These are phyloP conservation scores for Neodiprion lecontei DNA, from an alignment of 1,140 invertebrate species.

Conservation along the genomic window DNA sequence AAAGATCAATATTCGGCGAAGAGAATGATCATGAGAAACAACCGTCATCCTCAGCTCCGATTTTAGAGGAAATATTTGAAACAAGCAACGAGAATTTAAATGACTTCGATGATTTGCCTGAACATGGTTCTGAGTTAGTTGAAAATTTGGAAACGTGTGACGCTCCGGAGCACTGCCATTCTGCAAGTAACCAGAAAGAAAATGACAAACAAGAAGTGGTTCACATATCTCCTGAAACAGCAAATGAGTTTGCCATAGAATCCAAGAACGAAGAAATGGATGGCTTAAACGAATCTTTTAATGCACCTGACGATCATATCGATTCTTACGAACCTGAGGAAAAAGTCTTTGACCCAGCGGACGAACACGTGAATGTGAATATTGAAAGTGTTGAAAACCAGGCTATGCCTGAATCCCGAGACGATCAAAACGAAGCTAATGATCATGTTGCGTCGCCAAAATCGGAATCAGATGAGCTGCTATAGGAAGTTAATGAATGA, in stretches of 20 bases:
- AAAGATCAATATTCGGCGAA: constrained; percentile 4
- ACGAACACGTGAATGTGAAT: not conserved
- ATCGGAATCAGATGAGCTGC: not conserved
- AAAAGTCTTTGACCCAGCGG: not conserved
- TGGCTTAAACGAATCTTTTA: not conserved
- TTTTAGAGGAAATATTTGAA: not conserved
- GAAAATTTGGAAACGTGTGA: not conserved
- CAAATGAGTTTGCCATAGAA: not conserved
- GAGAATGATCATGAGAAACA: not conserved
- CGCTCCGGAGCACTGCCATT: not conserved
- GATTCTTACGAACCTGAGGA: constrained; percentile 4
- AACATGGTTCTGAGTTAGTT: not conserved
- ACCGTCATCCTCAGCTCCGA: not conserved
- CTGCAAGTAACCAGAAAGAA: not conserved
- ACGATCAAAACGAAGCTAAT: not conserved
- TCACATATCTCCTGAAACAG: not conserved
- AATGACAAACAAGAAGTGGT: not conserved
- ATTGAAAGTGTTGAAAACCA: constrained; percentile 8
- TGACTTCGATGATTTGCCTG: constrained; percentile 1
- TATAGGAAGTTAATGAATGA: too few species aligned
- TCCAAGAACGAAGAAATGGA: not conserved
- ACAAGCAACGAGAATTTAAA: constrained; percentile 8
- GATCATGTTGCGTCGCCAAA: constrained; percentile 8
- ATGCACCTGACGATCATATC: not conserved
- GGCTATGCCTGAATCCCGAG: not conserved